Evolutionary conservation across 2,797 vertebrate genomes (phyloP).

Genomic region (Neosalanx taihuensis): DNA sequence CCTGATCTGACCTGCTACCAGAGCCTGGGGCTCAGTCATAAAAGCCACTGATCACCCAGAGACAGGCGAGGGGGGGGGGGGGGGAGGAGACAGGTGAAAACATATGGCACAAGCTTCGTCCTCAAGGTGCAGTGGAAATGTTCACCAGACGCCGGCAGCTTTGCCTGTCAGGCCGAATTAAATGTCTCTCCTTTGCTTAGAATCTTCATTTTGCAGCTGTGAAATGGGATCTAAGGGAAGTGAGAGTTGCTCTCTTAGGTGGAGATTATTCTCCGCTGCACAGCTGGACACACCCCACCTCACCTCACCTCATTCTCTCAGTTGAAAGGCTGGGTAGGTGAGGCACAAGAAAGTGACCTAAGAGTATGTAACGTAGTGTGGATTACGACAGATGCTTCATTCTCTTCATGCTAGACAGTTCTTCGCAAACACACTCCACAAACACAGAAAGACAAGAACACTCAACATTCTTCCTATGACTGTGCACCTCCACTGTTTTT

Average conservation of each 20-base stretch:
- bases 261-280: conserved; percentile 56
- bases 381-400: conserved; percentile 63
- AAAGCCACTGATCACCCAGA: conserved; percentile 24
- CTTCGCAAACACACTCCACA: conserved; percentile 50
- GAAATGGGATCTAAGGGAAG: conserved; percentile 61
- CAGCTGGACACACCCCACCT: conserved; percentile 48
- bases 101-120: conserved; percentile 34
- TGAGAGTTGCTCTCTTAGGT: conserved; percentile 50
- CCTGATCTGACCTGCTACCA: conserved; percentile 8
- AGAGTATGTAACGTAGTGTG: conserved; percentile 12
- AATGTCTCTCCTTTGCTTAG: conserved; percentile 39
- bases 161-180: conserved; percentile 53
- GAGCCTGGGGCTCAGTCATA: conserved; percentile 21
- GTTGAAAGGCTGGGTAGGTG: conserved; percentile 32
- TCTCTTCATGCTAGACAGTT: conserved; percentile 55
- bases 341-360: conserved; percentile 8
- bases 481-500: neutral
- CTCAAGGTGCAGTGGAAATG: conserved; percentile 45
- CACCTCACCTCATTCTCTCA: conserved; percentile 18
- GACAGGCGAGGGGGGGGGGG: conserved; percentile 21
- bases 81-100: conserved; percentile 36
- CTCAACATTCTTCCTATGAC: conserved; percentile 17
- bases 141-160: conserved; percentile 22
- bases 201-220: conserved; percentile 50
- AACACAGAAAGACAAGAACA: conserved; percentile 41